These are phyloP conservation scores for Synergus umbraculus DNA, from an alignment of 2,888 invertebrate genomes.

Conservation along the genomic window DNA sequence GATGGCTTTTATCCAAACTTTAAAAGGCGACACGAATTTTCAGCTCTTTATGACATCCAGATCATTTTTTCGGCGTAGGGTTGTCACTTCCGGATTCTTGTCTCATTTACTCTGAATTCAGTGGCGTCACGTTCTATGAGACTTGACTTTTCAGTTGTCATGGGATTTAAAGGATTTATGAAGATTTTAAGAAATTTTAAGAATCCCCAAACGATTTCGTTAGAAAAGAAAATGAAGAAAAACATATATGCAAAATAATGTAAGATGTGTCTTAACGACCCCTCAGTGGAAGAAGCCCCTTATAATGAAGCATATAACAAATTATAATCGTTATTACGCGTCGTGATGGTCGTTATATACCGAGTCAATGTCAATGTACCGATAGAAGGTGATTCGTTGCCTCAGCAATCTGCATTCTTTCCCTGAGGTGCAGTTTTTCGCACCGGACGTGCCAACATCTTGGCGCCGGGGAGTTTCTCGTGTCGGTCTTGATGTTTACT, in stretches of 20 bases:
- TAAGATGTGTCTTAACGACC: too few relatives aligned
- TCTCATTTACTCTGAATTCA: too few relatives aligned
- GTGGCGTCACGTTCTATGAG: too few relatives aligned
- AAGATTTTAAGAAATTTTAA: too few relatives aligned
- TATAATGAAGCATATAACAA: constrained; percentile 14
- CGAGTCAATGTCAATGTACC: constrained; percentile 29
- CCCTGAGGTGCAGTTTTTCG: constrained; percentile 33
- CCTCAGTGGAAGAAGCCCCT: not conserved
- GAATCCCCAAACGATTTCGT: too few relatives aligned
- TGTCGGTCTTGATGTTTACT: constrained; percentile 19
- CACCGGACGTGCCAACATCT: constrained; percentile 34
- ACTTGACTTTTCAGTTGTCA: too few relatives aligned
- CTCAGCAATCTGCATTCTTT: constrained; percentile 40
- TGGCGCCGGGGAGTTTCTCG: constrained; percentile 26
- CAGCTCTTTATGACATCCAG: too few relatives aligned
- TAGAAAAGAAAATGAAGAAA: too few relatives aligned
- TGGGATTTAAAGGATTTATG: too few relatives aligned
- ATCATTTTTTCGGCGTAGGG: too few relatives aligned
- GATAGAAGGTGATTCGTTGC: constrained; percentile 37
- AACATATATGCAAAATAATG: too few relatives aligned
- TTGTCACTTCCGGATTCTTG: too few relatives aligned
- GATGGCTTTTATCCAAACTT: not conserved
- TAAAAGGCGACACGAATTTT: not conserved
- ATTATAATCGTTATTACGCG: constrained; percentile 3
- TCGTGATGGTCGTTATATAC: constrained; percentile 4